phyloP scores from a whole-genome alignment of 2,888 invertebrate species.

The Muscina levida region DNA sequence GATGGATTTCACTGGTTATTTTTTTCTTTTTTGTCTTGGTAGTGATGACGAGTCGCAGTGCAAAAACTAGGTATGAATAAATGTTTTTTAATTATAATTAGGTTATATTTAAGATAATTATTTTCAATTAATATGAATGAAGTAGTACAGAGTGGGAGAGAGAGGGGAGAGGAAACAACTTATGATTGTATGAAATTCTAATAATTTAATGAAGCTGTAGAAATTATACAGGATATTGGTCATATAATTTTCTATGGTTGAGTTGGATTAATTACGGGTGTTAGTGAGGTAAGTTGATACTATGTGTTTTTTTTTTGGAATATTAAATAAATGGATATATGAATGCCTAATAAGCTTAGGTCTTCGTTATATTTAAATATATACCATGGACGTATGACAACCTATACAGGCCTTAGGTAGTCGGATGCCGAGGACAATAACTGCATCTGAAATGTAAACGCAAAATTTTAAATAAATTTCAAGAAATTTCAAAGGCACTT shows the following conservation, averaged over 20 bases:
- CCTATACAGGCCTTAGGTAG: no score
- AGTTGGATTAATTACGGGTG: neutral
- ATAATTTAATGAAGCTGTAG: constrained; percentile 4
- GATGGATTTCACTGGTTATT: constrained; percentile 42
- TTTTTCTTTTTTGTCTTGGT: constrained; percentile 6
- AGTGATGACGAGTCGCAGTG: neutral
- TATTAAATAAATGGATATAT: no score
- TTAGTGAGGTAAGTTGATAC: no score
- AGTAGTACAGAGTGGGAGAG: no score
- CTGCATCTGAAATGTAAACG: no score
- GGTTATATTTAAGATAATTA: constrained; percentile 57
- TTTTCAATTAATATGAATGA: constrained; percentile 30
- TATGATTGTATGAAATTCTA: neutral
- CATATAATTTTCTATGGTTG: neutral
- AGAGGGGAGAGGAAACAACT: constrained; percentile 16
- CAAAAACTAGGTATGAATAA: constrained; percentile 13
- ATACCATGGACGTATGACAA: no score
- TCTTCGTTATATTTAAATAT: no score
- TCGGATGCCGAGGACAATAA: no score
- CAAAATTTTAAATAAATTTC: no score
- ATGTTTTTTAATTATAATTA: constrained; percentile 51
- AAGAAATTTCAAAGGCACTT: no score
- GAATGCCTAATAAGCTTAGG: no score
- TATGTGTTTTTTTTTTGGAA: no score
- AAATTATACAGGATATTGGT: neutral